Conservation (phyloP, 2,113 vertebrate genomes). For the Charina bottae region DNA sequence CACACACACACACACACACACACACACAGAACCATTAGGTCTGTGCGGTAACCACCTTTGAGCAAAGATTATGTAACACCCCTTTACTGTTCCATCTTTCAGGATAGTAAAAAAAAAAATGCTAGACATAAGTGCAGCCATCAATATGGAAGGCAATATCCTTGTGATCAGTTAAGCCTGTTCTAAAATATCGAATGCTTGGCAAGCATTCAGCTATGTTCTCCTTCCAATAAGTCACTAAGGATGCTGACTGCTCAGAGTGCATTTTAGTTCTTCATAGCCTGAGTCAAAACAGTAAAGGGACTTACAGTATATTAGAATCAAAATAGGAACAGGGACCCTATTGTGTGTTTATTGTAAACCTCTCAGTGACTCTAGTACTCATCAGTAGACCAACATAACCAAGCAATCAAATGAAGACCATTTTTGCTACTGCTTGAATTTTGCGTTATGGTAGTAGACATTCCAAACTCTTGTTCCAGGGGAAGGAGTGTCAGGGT, state of each 20-base stretch:
- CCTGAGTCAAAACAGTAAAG: constrained; percentile 1
- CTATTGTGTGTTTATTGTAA: too few species aligned
- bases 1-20: too few species aligned
- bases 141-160: not conserved
- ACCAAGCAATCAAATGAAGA: too few species aligned
- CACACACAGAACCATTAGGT: not conserved
- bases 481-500: too few species aligned
- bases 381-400: too few species aligned
- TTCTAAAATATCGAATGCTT: not conserved
- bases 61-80: not conserved
- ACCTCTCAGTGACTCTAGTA: too few species aligned
- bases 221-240: not conserved
- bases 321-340: not conserved
- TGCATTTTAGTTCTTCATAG: not conserved
- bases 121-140: not conserved
- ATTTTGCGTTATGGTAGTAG: too few species aligned
- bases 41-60: not conserved
- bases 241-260: too few species aligned
- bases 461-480: too few species aligned
- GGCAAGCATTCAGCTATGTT: not conserved
- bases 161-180: constrained; percentile 6
- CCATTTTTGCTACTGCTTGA: too few species aligned
- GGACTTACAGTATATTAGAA: not conserved
- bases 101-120: not conserved
- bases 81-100: not conserved